Evolutionary conservation across 2,797 vertebrate genomes (phyloP), one percentile per base, ranked within the genome.

Genomic region (Pseudochaenichthys georgianus): DNA sequence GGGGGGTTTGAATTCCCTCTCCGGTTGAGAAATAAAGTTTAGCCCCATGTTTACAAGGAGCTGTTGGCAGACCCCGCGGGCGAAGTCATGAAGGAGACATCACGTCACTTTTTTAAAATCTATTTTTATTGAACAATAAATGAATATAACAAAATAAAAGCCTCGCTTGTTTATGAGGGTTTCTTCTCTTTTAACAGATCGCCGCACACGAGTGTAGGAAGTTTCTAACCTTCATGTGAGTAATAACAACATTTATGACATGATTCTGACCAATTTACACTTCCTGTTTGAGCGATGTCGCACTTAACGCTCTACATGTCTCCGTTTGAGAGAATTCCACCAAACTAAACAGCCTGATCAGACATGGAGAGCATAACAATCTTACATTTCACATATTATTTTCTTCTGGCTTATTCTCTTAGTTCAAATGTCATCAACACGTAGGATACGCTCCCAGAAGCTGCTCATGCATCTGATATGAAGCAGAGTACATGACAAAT

Each of bases 91-190:
- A 95, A 94, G 93, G 93, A 95, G 93, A 94, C 93, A 89, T 94
- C 82, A 89, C 89, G 92, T 94, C 94, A 95, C 91, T 94, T 94
- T 94, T 94, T 90, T 69, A 80, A 86, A 93, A 91, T 94, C 93
- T 94, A 95, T 95, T 95, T 95, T 95, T 94, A 95, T 94, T 88
- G 92, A 94, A 95, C 92, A 95, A 94, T 94, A 95, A 95, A 95
- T 92, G 91, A 94, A 93, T 90, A 94, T 92, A 89, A 92, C 85
- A 91, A 93, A 94, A 90, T 89, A 80, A 91, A 91, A 88, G 82
- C 66, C 75, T 68, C 0, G 15, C 54, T 75, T 88, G 85, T 88
- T 88, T 85, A 70, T 87, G 85, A 87, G 86, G 80, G 65, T 91
- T 89, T 83, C 68, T 81, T 80, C 51, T 73, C 70, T 80, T 82